These are phyloP conservation scores for Eilema sororculum DNA, from an alignment of 2,888 invertebrate species.

Conservation along the genomic window DNA sequence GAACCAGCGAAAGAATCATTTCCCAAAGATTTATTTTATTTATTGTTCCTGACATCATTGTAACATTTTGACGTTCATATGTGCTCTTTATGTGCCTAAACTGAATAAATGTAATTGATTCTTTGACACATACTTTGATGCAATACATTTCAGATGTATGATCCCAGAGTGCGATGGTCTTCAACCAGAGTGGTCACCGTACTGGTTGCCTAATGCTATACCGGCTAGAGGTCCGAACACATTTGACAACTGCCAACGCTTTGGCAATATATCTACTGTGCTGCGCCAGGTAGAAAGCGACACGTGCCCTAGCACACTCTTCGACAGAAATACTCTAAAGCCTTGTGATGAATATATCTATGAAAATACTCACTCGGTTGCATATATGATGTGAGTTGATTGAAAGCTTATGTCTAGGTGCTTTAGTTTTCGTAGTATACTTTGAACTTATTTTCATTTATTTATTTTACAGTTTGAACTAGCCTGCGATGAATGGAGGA, in stretches of 20 bases:
- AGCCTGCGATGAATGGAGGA: constrained; percentile 90
- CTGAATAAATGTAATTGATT: too few relatives aligned
- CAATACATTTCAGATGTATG: constrained; percentile 32
- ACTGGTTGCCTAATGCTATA: constrained; percentile 44
- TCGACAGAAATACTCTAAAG: constrained; percentile 54
- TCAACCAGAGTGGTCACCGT: constrained; percentile 63
- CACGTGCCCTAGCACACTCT: constrained; percentile 67
- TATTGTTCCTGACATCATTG: too few relatives aligned
- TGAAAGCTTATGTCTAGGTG: too few relatives aligned
- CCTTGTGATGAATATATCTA: constrained; percentile 69
- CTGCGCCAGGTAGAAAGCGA: constrained; percentile 19
- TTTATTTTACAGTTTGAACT: constrained; percentile 54
- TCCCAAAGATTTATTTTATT: too few relatives aligned
- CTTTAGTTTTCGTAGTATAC: too few relatives aligned
- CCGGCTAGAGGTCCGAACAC: constrained; percentile 45
- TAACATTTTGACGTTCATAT: too few relatives aligned
- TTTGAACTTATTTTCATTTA: too few relatives aligned
- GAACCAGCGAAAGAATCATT: too few relatives aligned
- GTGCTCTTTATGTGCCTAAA: too few relatives aligned
- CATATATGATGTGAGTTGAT: constrained; percentile 73
- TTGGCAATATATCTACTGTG: constrained; percentile 45
- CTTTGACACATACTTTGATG: too few relatives aligned
- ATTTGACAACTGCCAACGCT: constrained; percentile 82
- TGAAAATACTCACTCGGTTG: constrained; percentile 70
- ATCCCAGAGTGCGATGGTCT: constrained; percentile 59